Percentiles rank a stretch among this genome's conserved stretches.
Evolutionary conservation across 1,140 invertebrate genomes (phyloP).

Genomic region (Andricus grossulariae): DNA sequence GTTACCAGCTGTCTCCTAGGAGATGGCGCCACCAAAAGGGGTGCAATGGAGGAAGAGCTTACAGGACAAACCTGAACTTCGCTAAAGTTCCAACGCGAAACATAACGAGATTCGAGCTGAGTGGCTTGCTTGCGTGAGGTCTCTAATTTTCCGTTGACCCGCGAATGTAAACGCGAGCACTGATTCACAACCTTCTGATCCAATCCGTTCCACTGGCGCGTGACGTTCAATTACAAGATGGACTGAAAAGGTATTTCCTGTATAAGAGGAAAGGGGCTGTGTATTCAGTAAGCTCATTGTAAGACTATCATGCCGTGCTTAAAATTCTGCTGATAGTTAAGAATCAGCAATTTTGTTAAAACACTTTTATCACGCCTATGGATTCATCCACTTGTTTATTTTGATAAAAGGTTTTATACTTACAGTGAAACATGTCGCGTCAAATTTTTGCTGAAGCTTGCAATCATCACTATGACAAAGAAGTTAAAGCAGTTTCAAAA

Average conservation of each 20-base stretch:
- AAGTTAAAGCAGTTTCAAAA: no score
- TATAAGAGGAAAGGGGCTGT: no score
- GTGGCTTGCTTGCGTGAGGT: not conserved
- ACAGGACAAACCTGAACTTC: slow-evolving; percentile 26
- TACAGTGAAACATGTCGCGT: no score
- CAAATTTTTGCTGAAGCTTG: no score
- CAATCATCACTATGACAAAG: no score
- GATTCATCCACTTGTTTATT: no score
- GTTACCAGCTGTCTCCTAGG: not conserved
- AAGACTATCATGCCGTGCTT: no score
- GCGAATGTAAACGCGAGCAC: not conserved
- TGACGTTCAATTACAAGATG: slow-evolving; percentile 2
- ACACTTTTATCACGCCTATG: no score
- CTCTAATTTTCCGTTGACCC: slow-evolving; percentile 8
- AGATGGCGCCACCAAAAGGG: not conserved
- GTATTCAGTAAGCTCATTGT: no score
- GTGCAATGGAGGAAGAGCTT: slow-evolving; percentile 2
- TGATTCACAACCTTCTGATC: not conserved
- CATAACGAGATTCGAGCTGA: slow-evolving; percentile 6
- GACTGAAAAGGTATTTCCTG: not conserved
- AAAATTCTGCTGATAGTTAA: no score
- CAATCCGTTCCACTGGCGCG: not conserved
- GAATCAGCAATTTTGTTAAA: no score
- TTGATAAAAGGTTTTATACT: no score
- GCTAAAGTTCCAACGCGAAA: not conserved